Evolutionary conservation across 1,140 invertebrate genomes (phyloP), one percentile per base, ranked within the genome.

Genomic region (Aradophagus sp.): DNA sequence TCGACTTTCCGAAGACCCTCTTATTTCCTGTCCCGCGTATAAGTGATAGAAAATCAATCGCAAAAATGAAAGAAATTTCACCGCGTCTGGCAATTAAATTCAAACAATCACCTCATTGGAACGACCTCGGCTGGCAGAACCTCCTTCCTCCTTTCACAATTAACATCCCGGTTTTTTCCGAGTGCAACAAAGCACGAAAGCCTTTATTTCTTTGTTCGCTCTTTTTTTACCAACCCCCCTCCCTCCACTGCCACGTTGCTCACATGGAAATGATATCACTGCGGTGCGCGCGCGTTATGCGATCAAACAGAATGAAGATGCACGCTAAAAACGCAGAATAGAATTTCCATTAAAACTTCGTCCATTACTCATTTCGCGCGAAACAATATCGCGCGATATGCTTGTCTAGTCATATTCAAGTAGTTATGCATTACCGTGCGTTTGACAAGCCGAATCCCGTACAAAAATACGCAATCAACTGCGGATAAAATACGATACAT

Each of bases 261-360:
- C n/a, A n/a, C 29, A 12, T 53, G n/a, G 48, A 59, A 68, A 68
- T 61, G 52, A 61, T 53, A 68, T 68, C 65, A 59, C 47, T 53
- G 29, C 5, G 20, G 20, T 23, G 36, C 45, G 23, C 42, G 55
- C 48, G 26, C 12, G 17, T 68, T 68, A 27, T 35, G 50, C 61
- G 56, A 69, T 68, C 48, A 45, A 56, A 61, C 63, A 70, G 53
- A 70, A 59, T 59, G 36, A 56, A 58, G 44, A 45, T 41, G 36
- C 19, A 19, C 20, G 48, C 41, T 61, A 68, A 47, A 53, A 70
- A 63, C 45, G 39, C 39, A 53, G 34, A 66, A 72, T 62, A 62
- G 56, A 56, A 62, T 66, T 66, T 66, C 55, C 42, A 66, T 72
- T 59, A 66, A 72, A 66, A 72, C 61, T 72, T 72, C 61, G 48